Percentiles rank a stretch among this genome's conserved stretches.
phyloP scores from a whole-genome alignment of 1,140 invertebrate species.

The Amphibalanus amphitrite region DNA sequence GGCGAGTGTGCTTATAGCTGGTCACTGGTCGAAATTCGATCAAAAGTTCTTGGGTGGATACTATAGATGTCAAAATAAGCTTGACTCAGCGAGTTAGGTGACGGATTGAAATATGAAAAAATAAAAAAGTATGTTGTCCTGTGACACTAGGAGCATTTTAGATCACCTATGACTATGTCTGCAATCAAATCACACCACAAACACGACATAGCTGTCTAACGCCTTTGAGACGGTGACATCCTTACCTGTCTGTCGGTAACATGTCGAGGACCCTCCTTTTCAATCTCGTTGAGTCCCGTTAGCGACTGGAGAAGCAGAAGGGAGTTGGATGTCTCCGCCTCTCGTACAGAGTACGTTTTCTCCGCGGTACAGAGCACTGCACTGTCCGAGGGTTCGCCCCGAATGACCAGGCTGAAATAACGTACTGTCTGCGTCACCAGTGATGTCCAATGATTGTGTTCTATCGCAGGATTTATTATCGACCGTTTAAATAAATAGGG shows the following conservation, averaged over 20 bases:
- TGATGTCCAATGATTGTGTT: too few species aligned
- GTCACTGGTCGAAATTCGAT: too few species aligned
- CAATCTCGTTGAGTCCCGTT: background rate
- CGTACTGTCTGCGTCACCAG: too few species aligned
- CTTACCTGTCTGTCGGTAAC: background rate
- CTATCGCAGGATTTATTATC: too few species aligned
- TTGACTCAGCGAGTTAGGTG: too few species aligned
- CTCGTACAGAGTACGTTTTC: background rate
- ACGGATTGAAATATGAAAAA: background rate
- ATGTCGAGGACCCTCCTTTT: background rate
- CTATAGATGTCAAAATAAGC: too few species aligned
- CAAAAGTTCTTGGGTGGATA: too few species aligned
- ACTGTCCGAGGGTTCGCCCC: background rate
- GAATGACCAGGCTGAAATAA: background rate
- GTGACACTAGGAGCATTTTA: background rate
- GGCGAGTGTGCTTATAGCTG: too few species aligned
- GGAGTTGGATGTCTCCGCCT: slow-evolving; percentile 1
- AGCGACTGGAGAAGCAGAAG: background rate
- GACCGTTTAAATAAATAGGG: too few species aligned
- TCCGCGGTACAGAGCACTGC: background rate
- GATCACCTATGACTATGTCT: background rate
- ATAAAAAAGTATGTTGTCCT: background rate
- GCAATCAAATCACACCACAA: background rate
- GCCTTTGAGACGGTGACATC: background rate
- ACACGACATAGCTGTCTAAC: background rate